Conservation (phyloP, 1,140 invertebrate species). For the Eubasilissa regina region DNA sequence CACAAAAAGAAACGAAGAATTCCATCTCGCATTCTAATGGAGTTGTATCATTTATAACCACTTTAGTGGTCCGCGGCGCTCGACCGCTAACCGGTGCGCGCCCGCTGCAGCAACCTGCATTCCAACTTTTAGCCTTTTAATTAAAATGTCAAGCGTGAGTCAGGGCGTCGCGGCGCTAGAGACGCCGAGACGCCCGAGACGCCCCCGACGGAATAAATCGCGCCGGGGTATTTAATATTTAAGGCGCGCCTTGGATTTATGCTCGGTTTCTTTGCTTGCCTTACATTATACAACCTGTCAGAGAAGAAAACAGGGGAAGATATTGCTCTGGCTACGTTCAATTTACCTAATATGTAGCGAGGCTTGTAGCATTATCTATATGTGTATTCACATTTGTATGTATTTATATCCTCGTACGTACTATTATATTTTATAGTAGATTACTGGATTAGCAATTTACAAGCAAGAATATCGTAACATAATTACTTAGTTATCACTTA, state of each 20-base stretch:
- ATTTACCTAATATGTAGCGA: slow-evolving; percentile 33
- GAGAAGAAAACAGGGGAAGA: slow-evolving; percentile 25
- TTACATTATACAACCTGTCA: slow-evolving; percentile 34
- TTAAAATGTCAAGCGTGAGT: slow-evolving; percentile 56
- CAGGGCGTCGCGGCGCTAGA: slow-evolving; percentile 23
- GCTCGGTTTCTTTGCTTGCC: slow-evolving; percentile 43
- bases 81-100: neutral
- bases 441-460: too few relatives aligned
- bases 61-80: neutral
- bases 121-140: slow-evolving; percentile 55
- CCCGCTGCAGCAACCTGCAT: slow-evolving; percentile 31
- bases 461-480: too few relatives aligned
- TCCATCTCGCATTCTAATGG: neutral
- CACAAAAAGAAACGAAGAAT: too few relatives aligned
- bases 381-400: too few relatives aligned
- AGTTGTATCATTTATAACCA: neutral
- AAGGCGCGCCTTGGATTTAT: slow-evolving; percentile 55
- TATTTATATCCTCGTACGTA: too few relatives aligned
- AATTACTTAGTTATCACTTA: too few relatives aligned
- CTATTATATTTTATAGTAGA: too few relatives aligned
- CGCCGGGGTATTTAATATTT: slow-evolving; percentile 57
- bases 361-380: neutral
- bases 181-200: slow-evolving; percentile 7
- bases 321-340: slow-evolving; percentile 14
- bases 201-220: slow-evolving; percentile 47